Conservation (phyloP, 2,113 vertebrate species). For the Phyllostomus discolor region DNA sequence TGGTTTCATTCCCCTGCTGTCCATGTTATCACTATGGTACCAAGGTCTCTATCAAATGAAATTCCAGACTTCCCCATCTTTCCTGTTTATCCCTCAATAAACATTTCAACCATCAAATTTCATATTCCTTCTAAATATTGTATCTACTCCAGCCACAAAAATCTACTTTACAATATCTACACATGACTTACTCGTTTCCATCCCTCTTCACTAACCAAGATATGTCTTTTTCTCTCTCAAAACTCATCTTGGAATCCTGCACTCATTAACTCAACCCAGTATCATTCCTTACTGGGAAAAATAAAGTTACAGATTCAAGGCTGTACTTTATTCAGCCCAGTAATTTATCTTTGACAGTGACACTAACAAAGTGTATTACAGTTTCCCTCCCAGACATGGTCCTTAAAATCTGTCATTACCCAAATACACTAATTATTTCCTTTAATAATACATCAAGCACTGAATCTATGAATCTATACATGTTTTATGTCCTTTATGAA, state of each 20-base stretch:
- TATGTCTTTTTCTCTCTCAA: neutral
- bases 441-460: neutral
- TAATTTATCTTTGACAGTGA: neutral
- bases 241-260: neutral
- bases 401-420: neutral
- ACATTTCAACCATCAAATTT: neutral
- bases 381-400: neutral
- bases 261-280: neutral
- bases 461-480: neutral
- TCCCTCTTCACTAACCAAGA: neutral
- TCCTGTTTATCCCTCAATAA: neutral
- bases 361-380: neutral
- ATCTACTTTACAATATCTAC: neutral
- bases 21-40: neutral
- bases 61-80: neutral
- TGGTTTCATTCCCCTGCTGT: neutral
- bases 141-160: slow-evolving; percentile 6
- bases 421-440: neutral
- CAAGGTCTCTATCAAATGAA: neutral
- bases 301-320: neutral
- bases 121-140: neutral
- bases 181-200: neutral
- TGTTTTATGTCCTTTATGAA: neutral
- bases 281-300: neutral
- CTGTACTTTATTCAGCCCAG: neutral